A percentile compares a stretch with the other conserved stretches of the same genome.
Conservation (phyloP, 2,888 invertebrate genomes). For the Athripsodes cinereus region DNA sequence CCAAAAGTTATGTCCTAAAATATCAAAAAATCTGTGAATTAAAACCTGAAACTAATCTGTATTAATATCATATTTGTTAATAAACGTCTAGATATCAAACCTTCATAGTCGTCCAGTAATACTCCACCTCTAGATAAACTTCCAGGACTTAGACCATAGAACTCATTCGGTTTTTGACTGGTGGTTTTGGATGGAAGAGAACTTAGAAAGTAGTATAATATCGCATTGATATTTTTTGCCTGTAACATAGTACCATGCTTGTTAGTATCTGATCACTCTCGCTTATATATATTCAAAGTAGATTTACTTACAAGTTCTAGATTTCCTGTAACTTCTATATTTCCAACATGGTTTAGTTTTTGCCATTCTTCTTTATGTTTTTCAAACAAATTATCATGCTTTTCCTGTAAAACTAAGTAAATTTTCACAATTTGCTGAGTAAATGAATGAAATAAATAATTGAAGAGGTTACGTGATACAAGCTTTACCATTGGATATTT, state of each 20-base stretch:
- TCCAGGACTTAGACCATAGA: constrained; percentile 53
- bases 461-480: background rate
- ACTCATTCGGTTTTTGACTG: constrained; percentile 41
- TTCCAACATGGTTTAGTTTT: constrained; percentile 43
- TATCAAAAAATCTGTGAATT: no score
- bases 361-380: constrained; percentile 48
- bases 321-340: constrained; percentile 47
- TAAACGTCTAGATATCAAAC: constrained; percentile 29
- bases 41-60: no score
- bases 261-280: background rate
- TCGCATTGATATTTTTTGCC: constrained; percentile 49
- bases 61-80: no score
- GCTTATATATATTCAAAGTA: no score
- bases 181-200: constrained; percentile 49
- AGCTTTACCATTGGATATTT: constrained; percentile 35
- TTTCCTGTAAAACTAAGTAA: constrained; percentile 47
- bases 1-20: constrained; percentile 55
- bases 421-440: constrained; percentile 2
- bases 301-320: constrained; percentile 39
- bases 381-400: constrained; percentile 40
- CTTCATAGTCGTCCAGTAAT: constrained; percentile 46
- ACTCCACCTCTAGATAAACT: constrained; percentile 49
- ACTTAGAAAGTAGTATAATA: constrained; percentile 53
- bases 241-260: constrained; percentile 31
- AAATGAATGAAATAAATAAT: background rate